Conservation (phyloP, 1,140 invertebrate genomes). For the Scaptomyza hsui region DNA sequence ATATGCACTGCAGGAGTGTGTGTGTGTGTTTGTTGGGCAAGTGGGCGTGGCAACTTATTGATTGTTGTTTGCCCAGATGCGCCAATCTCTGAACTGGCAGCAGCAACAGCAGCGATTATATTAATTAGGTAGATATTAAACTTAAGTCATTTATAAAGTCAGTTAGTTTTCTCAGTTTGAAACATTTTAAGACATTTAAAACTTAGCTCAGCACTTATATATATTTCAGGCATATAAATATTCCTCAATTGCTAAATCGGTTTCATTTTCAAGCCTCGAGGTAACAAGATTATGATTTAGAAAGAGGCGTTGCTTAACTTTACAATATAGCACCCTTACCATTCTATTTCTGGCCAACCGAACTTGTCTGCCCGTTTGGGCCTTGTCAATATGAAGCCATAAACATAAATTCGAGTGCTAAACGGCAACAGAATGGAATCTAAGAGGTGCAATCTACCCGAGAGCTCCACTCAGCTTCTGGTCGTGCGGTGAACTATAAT, state of each 20-base stretch:
- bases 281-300: background rate
- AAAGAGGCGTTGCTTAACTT: background rate
- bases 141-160: too few species aligned
- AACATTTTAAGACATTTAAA: too few species aligned
- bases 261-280: background rate
- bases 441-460: constrained; percentile 30
- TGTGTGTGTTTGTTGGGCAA: background rate
- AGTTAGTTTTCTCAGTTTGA: too few species aligned
- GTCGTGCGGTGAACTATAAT: constrained; percentile 10
- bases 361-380: constrained; percentile 19
- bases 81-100: background rate
- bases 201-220: too few species aligned
- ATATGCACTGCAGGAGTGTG: constrained; percentile 15
- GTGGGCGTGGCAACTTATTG: constrained; percentile 48
- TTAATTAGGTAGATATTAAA: background rate
- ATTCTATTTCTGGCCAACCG: constrained; percentile 36
- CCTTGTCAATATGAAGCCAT: constrained; percentile 59
- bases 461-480: constrained; percentile 25
- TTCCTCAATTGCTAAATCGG: background rate
- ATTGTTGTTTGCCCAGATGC: constrained; percentile 56
- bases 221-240: too few species aligned
- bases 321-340: background rate
- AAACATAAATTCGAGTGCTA: constrained; percentile 66
- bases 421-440: constrained; percentile 46
- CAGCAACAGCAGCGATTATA: constrained; percentile 1